Percentiles rank a stretch among this genome's conserved stretches.
Evolutionary conservation across 2,888 invertebrate genomes (phyloP).

Genomic region (Trilocha varians): DNA sequence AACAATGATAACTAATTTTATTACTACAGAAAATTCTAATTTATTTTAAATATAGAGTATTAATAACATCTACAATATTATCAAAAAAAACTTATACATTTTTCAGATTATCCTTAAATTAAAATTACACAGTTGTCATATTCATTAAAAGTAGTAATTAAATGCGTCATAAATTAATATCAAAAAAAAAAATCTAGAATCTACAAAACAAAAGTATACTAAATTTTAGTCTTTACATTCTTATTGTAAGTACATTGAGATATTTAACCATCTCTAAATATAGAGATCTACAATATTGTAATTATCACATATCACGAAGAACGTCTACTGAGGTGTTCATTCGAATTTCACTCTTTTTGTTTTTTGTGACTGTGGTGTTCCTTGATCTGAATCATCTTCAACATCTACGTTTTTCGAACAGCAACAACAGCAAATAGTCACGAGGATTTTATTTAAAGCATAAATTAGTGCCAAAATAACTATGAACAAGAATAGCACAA

Average conservation of each 20-base stretch:
- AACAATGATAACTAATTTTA: too few species aligned
- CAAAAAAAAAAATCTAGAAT: background rate
- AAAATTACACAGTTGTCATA: too few species aligned
- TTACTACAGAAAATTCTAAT: too few species aligned
- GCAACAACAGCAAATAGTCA: constrained; percentile 48
- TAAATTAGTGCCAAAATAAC: constrained; percentile 43
- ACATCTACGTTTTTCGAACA: constrained; percentile 22
- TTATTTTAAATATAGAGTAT: too few species aligned
- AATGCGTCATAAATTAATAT: background rate
- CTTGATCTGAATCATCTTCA: too few species aligned
- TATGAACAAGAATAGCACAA: constrained; percentile 47
- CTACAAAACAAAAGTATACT: background rate
- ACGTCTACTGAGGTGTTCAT: constrained; percentile 17
- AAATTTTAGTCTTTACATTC: background rate
- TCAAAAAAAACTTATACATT: too few species aligned
- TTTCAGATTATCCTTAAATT: too few species aligned
- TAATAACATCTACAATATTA: too few species aligned
- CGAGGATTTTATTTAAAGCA: constrained; percentile 45
- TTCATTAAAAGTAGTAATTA: too few species aligned
- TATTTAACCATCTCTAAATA: background rate
- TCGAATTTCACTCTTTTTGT: constrained; percentile 62
- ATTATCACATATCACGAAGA: background rate
- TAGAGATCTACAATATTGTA: background rate
- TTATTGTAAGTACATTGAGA: background rate
- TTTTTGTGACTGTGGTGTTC: too few species aligned